Percentiles rank a stretch among this genome's conserved stretches.
Conservation (phyloP, 2,797 vertebrate species). For the Eidolon dupreanum region DNA sequence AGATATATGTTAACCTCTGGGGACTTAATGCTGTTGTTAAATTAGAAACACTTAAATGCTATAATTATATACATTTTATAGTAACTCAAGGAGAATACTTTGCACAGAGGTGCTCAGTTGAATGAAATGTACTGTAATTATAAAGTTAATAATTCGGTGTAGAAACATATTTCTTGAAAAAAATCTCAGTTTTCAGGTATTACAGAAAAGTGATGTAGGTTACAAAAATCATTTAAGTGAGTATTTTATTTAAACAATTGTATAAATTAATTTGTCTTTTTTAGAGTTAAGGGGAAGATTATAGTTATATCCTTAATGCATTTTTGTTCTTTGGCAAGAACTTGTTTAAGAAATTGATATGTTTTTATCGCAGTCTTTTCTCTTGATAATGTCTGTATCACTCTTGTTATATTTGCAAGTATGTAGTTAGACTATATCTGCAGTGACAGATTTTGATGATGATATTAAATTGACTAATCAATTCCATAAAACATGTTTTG, state of each 20-base stretch:
- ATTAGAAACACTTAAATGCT: background rate
- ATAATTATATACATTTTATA: conserved; percentile 9
- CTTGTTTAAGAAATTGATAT: conserved; percentile 13
- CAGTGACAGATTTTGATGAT: conserved; percentile 21
- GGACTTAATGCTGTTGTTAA: background rate
- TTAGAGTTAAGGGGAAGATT: background rate
- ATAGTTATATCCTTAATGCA: background rate
- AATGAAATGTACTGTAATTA: conserved; percentile 22
- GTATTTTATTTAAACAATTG: background rate
- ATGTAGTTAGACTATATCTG: background rate
- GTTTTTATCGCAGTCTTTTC: background rate
- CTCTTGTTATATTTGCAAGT: conserved; percentile 5
- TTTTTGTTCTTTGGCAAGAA: background rate
- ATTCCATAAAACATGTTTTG: conserved; percentile 26
- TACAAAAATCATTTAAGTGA: background rate
- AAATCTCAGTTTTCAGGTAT: conserved; percentile 1
- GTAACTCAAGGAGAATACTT: conserved; percentile 1
- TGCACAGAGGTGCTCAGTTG: background rate
- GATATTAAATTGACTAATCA: conserved; percentile 34
- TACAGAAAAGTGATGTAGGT: background rate
- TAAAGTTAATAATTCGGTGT: conserved; percentile 41
- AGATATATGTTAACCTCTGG: background rate
- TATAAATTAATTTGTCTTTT: background rate
- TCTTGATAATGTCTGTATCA: background rate
- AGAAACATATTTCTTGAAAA: conserved; percentile 32